Base-by-base conservation (phyloP, 2,113 vertebrate genomes). In the Nothobranchius kuhntae region DNA sequence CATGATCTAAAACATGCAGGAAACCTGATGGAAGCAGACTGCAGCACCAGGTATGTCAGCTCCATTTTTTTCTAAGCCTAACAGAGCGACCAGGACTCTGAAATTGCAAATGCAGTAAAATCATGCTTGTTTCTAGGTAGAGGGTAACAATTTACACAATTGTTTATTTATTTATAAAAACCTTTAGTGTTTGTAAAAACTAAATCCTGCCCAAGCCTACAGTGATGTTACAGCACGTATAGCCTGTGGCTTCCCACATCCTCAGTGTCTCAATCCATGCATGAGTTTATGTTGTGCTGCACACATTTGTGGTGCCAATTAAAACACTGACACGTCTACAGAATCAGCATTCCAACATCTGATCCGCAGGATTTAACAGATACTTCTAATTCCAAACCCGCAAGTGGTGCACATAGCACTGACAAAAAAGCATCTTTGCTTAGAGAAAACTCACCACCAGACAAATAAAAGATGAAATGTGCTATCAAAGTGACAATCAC, bases 401-500 rank as follows among this genome's bases (percentile, higher is more conserved):
- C 21, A 65, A 64, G 56, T 7, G 7, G 65, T 36, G 61, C 63
- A 63, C 53, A 36, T 50, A 64, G 57, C 66, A 80, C 46, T 40
- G 35, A 46, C 48, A 58, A 5, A 73, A 63, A 46, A 46, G 35
- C 51, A 10, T 53, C 24, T 54, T 24, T 84, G 75, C 80, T 67
- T 58, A 64, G 80, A 81, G 76, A 79, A 78, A 78, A 73, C 55
- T 61, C 69, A 51, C 70, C 71, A 71, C 40, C 67, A 73, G 81
- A 67, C 83, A 85, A 75, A 84, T 65, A 68, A 85, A 80, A 80
- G 77, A 69, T 55, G 26, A 73, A 63, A 47, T 30, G 53, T 68
- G 81, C 79, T 75, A 81, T 81, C 74, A 78, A 73, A 73, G 68
- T 72, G 71, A 53, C 68, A 75, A 61, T 82, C 86, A 65, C 73